phyloP scores from a whole-genome alignment of 2,888 invertebrate genomes.

The Alsophila aescularia region DNA sequence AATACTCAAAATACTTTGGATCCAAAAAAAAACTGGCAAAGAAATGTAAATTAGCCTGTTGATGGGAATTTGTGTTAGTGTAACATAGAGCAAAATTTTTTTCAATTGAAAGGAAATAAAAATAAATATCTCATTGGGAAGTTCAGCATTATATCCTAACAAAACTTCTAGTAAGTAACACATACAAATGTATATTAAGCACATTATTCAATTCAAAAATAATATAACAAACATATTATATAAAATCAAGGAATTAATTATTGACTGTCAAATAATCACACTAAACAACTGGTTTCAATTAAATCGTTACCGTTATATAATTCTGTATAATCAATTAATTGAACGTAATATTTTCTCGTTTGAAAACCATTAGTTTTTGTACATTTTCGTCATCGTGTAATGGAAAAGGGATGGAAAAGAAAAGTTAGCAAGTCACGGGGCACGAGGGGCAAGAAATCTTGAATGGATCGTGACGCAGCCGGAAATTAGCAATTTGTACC shows the following conservation, averaged over 20 bases:
- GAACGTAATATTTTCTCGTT: neutral
- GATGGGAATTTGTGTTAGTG: constrained; percentile 82
- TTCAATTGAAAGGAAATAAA: constrained; percentile 31
- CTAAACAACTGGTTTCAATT: neutral
- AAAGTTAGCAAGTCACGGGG: constrained; percentile 22
- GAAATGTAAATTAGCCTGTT: constrained; percentile 63
- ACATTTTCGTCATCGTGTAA: constrained; percentile 12
- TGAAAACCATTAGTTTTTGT: constrained; percentile 5
- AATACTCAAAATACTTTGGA: constrained; percentile 51
- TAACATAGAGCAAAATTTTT: constrained; percentile 54
- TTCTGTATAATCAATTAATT: constrained; percentile 1
- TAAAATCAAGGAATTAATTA: neutral
- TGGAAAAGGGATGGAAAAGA: constrained; percentile 11
- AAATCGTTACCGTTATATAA: neutral
- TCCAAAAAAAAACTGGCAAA: constrained; percentile 51
- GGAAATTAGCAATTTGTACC: constrained; percentile 66
- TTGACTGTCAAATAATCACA: neutral
- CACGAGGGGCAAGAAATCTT: constrained; percentile 14
- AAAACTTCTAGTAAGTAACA: neutral
- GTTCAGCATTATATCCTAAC: constrained; percentile 31
- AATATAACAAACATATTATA: neutral
- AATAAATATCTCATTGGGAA: constrained; percentile 34
- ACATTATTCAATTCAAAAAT: neutral
- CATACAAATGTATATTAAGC: neutral
- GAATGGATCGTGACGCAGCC: constrained; percentile 49